phyloP scores from a whole-genome alignment of 2,888 invertebrate genomes.

The Hermodice carunculata region DNA sequence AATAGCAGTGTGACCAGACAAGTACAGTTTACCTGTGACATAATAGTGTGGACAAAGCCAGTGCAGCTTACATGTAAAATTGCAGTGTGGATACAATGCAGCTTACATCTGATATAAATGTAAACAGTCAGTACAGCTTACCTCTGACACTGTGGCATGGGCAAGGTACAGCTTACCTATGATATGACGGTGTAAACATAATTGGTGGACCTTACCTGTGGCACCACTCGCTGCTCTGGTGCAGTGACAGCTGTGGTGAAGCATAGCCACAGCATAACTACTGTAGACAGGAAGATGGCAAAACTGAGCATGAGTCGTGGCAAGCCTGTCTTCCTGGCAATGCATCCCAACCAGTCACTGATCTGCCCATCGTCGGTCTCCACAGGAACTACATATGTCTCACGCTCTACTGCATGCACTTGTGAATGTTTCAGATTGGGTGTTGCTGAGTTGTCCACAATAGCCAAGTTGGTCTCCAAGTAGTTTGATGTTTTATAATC shows the following conservation, averaged over 20 bases:
- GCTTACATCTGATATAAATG: too few species aligned
- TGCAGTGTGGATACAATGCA: too few species aligned
- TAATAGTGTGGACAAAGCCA: too few species aligned
- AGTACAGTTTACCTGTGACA: too few species aligned
- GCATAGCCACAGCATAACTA: conserved; percentile 72
- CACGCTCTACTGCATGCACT: conserved; percentile 37
- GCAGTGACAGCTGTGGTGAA: conserved; percentile 66
- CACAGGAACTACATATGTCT: conserved; percentile 3
- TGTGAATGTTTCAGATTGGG: conserved; percentile 56
- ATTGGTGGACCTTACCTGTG: conserved; percentile 18
- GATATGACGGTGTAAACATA: too few species aligned
- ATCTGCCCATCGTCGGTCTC: not conserved
- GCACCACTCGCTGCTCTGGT: conserved; percentile 56
- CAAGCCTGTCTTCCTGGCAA: conserved; percentile 72
- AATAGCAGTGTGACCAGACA: too few species aligned
- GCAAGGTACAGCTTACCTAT: too few species aligned
- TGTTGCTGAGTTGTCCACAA: conserved; percentile 63
- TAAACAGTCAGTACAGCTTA: too few species aligned
- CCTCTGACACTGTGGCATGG: too few species aligned
- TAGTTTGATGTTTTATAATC: conserved; percentile 56
- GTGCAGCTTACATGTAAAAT: too few species aligned
- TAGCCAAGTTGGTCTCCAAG: conserved; percentile 59
- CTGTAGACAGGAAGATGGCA: conserved; percentile 70
- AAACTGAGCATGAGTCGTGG: conserved; percentile 71
- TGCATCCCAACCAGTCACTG: conserved; percentile 53